phyloP scores from a whole-genome alignment of 2,113 vertebrate genomes.

The Datnioides undecimradiatus region DNA sequence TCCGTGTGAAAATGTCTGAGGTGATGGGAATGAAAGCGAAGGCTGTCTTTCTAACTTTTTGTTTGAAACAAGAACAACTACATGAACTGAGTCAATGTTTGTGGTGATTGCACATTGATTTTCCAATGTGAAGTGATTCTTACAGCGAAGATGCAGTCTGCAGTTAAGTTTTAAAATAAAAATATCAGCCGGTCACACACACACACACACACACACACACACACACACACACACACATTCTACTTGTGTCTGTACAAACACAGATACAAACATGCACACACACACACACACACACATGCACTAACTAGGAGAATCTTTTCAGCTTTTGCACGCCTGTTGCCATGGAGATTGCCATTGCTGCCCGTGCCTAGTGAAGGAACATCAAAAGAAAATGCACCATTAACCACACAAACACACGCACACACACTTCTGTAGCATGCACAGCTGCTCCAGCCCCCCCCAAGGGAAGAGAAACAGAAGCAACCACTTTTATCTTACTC shows the following conservation, averaged over 20 bases:
- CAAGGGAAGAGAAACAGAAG: constrained; percentile 17
- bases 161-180: neutral
- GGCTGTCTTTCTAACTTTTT: constrained; percentile 18
- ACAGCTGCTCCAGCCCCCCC: constrained; percentile 31
- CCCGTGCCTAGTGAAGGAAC: constrained; percentile 50
- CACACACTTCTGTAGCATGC: constrained; percentile 7
- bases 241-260: neutral
- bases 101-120: constrained; percentile 19
- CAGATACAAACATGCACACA: constrained; percentile 1
- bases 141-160: too few species aligned
- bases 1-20: constrained; percentile 40
- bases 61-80: neutral
- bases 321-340: constrained; percentile 67
- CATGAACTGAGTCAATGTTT: constrained; percentile 3
- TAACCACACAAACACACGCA: constrained; percentile 22
- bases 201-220: neutral
- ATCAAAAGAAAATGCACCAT: constrained; percentile 68
- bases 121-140: constrained; percentile 14
- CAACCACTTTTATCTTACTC: constrained; percentile 36
- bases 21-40: constrained; percentile 18
- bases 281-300: neutral
- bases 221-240: neutral
- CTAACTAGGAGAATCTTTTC: constrained; percentile 39
- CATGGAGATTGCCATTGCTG: constrained; percentile 75
- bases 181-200: neutral